Percentiles rank a stretch among this genome's conserved stretches.
These are phyloP conservation scores for Leptinotarsa defecta DNA, from an alignment of 1,140 invertebrate genomes.

Conservation along the genomic window DNA sequence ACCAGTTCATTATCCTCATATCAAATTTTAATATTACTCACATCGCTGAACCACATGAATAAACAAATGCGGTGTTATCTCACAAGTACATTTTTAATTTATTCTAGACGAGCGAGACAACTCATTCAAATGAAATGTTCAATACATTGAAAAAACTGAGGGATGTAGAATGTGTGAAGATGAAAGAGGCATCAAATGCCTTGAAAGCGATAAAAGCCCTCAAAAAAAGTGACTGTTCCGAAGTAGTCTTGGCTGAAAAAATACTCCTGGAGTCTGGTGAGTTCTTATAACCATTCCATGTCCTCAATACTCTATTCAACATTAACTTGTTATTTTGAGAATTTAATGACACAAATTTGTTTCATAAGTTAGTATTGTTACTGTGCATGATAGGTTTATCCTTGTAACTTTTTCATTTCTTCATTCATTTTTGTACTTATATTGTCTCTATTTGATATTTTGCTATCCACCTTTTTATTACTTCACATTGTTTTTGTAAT, in stretches of 20 bases:
- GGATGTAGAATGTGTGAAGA: slow-evolving; percentile 34
- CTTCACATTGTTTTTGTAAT: too few relatives aligned
- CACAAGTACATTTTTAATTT: background rate
- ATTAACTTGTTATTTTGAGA: too few relatives aligned
- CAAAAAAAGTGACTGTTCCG: slow-evolving; percentile 23
- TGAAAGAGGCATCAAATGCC: slow-evolving; percentile 33
- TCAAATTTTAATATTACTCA: background rate
- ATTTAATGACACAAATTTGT: too few relatives aligned
- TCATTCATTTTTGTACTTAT: too few relatives aligned
- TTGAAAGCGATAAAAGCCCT: slow-evolving; percentile 27
- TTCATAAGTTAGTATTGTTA: too few relatives aligned
- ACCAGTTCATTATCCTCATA: slow-evolving; percentile 3
- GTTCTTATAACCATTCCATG: background rate
- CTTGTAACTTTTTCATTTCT: too few relatives aligned
- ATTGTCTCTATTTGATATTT: too few relatives aligned
- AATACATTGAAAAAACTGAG: slow-evolving; percentile 26
- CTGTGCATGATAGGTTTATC: too few relatives aligned
- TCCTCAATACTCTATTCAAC: too few relatives aligned
- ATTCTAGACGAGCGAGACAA: background rate
- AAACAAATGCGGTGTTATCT: slow-evolving; percentile 8
- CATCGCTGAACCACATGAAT: background rate
- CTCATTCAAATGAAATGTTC: slow-evolving; percentile 13
- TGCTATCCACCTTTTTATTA: too few relatives aligned
- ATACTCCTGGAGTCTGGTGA: slow-evolving; percentile 34
- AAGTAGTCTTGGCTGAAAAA: slow-evolving; percentile 31